Evolutionary conservation across 1,140 invertebrate genomes (phyloP), one percentile per base, ranked within the genome.

Genomic region (Aplysia californica): DNA sequence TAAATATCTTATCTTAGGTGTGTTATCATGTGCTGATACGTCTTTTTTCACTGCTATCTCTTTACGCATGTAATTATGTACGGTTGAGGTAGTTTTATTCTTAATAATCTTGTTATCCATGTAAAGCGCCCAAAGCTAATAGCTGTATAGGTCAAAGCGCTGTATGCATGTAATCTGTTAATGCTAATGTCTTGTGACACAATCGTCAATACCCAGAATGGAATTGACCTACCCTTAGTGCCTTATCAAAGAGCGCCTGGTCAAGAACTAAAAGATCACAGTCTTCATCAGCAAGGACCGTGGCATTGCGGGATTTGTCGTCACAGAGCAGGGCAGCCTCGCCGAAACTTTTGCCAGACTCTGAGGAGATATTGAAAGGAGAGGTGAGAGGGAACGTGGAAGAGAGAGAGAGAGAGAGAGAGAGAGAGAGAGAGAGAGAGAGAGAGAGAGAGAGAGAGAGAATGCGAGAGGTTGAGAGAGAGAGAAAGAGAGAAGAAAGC

Each of bases 231-330:
- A 88, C 87, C 85, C 85, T 88, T 1, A 89, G 70, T 5, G 81
- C 84, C 21, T 82, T 75, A 73, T 89, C 84, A 81, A 87, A 89
- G 0, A 89, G 76, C 38, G 85, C 76, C 76, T 83, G 81, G 36
- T 84, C 81, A 6, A 89, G 84, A 1, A 88, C 84, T 64, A 89
- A 75, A 3, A 89, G 73, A 36, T 88, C 84, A 36, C 84, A 84
- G 23, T 78, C 65, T 29, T 85, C 85, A 39, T 88, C 85, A 10
- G 84, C 81, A 18, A 89, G 82, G 26, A 89, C 82, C 35, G 85
- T 82, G 18, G 88, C 88, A 58, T 87, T 89, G 29, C 88, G 68
- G n/a, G 82, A 75, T 23, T 78, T 81, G 55, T 88, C 87, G 20
- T 85, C 80, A 31, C 80, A 83, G 0, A 89, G 79, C 21, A 89